These are phyloP conservation scores for Nothura maculosa DNA, from an alignment of 2,797 vertebrate species.

Conservation along the genomic window DNA sequence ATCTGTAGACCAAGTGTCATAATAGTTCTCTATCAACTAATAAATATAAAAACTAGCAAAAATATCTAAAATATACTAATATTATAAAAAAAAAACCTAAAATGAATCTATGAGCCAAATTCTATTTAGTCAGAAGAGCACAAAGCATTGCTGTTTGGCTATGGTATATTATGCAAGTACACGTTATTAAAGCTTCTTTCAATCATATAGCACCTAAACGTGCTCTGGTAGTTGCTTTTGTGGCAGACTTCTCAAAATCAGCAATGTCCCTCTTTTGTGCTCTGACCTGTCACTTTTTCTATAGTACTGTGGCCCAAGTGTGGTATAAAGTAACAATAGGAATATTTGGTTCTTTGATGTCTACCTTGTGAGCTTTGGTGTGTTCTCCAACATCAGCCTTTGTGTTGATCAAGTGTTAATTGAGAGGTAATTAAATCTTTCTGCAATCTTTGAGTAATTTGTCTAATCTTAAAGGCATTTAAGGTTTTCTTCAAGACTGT, in stretches of 20 bases:
- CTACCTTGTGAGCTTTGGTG: neutral
- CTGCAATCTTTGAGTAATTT: rapidly evolving
- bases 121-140: neutral
- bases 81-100: neutral
- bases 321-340: neutral
- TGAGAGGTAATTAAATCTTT: neutral
- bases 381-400: neutral
- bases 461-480: neutral
- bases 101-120: neutral
- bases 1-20: neutral
- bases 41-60: neutral
- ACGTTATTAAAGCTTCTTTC: neutral
- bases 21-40: neutral
- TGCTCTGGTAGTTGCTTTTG: neutral
- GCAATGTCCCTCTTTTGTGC: neutral
- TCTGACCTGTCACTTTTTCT: neutral
- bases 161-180: neutral
- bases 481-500: neutral
- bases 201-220: rapidly evolving
- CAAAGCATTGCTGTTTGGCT: neutral
- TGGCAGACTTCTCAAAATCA: neutral
- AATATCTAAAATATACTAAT: too few species aligned
- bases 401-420: neutral
- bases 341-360: neutral
- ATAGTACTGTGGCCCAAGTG: neutral